Conservation (phyloP, 2,113 vertebrate genomes). For the Neomonachus schauinslandi region DNA sequence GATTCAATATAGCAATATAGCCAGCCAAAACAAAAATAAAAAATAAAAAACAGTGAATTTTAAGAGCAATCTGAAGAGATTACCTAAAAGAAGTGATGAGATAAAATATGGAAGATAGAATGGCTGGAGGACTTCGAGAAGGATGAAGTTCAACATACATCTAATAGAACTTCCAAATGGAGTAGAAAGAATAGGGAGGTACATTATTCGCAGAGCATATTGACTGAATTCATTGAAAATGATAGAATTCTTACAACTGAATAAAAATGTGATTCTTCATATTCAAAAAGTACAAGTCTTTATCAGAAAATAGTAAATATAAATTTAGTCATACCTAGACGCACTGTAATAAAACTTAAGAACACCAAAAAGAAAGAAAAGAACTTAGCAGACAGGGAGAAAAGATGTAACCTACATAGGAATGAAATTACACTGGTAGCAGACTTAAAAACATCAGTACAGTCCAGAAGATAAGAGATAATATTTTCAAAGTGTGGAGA, state of each 20-base stretch:
- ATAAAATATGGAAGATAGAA: background rate
- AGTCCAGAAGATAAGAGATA: background rate
- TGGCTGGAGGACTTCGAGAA: background rate
- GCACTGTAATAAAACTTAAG: background rate
- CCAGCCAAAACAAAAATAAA: background rate
- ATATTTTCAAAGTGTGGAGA: background rate
- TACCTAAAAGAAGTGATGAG: background rate
- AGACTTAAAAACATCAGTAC: background rate
- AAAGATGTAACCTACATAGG: background rate
- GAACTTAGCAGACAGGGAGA: background rate
- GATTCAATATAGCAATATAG: background rate
- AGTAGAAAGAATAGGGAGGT: background rate
- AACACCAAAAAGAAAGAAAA: background rate
- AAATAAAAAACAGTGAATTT: background rate
- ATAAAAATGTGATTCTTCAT: background rate
- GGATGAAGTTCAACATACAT: background rate
- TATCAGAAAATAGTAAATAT: background rate
- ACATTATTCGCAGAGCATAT: background rate
- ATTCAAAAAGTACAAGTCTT: background rate
- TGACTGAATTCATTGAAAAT: background rate
- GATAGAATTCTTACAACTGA: background rate
- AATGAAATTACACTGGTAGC: background rate
- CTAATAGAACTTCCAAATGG: background rate
- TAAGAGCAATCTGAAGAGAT: background rate
- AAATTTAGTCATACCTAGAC: background rate